Percentiles rank a stretch among this genome's conserved stretches.
Conservation (phyloP, 2,113 vertebrate species). For the Centropus unirufus region DNA sequence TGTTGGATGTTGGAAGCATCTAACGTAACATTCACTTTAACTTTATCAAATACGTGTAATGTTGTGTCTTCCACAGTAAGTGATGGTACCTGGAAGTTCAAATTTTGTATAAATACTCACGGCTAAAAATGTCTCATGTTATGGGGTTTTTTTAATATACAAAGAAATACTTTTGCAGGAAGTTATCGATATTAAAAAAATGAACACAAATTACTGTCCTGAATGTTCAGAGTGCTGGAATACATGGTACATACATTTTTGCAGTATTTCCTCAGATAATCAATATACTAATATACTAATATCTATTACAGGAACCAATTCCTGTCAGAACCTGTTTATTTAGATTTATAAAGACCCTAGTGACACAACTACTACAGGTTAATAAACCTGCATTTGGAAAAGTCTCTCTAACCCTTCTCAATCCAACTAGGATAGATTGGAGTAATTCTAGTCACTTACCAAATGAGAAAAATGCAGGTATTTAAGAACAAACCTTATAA, state of each 20-base stretch:
- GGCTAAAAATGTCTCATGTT: neutral
- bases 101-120: neutral
- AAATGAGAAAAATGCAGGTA: neutral
- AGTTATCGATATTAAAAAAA: neutral
- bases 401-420: neutral
- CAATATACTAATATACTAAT: neutral
- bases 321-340: neutral
- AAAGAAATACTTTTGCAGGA: neutral
- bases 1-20: constrained; percentile 96
- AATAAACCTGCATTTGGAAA: neutral
- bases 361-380: neutral
- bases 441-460: neutral
- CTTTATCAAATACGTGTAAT: constrained; percentile 90
- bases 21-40: constrained; percentile 91
- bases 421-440: neutral
- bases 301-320: neutral
- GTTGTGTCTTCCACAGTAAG: constrained; percentile 87
- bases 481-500: neutral
- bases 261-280: neutral
- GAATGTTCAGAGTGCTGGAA: neutral
- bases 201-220: neutral
- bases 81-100: constrained; percentile 80
- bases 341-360: neutral
- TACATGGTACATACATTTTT: neutral
- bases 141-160: neutral